A percentile compares a stretch with the other conserved stretches of the same genome.
These are phyloP conservation scores for Sarcophaga subvicina DNA, from an alignment of 2,888 invertebrate species.

Conservation along the genomic window DNA sequence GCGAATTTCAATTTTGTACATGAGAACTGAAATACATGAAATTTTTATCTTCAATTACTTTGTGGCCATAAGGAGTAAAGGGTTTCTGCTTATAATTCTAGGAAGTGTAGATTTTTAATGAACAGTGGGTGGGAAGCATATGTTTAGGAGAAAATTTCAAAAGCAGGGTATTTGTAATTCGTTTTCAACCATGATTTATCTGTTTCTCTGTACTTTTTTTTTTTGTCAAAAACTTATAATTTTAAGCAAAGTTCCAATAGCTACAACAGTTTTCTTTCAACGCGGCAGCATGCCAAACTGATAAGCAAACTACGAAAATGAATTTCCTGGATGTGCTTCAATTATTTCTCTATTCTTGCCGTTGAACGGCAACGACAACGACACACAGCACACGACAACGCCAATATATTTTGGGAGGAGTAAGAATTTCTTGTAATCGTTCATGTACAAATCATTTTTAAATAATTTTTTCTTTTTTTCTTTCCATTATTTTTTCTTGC, in stretches of 20 bases:
- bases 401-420: neutral
- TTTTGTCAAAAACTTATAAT: constrained; percentile 46
- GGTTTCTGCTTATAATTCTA: neutral
- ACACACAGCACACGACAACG: too few relatives aligned
- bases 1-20: constrained; percentile 57
- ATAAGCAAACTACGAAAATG: constrained; percentile 68
- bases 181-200: neutral
- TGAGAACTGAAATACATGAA: constrained; percentile 24
- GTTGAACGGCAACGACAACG: constrained; percentile 42
- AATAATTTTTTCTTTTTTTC: constrained; percentile 14
- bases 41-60: constrained; percentile 36
- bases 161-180: neutral
- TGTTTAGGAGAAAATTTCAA: neutral
- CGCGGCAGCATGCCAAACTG: constrained; percentile 65
- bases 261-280: constrained; percentile 30
- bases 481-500: constrained; percentile 17
- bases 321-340: constrained; percentile 69
- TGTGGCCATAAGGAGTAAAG: constrained; percentile 27
- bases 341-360: constrained; percentile 65
- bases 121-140: neutral
- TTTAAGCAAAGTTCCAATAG: constrained; percentile 12
- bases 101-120: too few relatives aligned
- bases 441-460: constrained; percentile 62
- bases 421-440: constrained; percentile 51
- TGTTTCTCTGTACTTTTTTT: neutral